Evolutionary conservation across 64 coral and sea anemone species (phyloP), one percentile per base, ranked within the genome.

Genomic region (Montipora cactus): DNA sequence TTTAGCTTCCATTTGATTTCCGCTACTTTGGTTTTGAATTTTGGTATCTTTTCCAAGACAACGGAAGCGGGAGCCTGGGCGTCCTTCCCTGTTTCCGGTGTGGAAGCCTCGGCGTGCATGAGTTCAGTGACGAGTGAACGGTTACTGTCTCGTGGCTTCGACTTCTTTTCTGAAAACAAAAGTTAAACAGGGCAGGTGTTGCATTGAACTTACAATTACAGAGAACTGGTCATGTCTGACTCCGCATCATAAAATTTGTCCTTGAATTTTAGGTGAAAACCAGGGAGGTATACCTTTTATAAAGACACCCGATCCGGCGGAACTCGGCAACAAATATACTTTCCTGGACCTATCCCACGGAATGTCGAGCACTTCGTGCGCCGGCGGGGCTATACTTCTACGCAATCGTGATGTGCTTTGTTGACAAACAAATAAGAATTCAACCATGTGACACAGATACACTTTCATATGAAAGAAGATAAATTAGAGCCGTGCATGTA

Each of bases 1-100:
- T 98, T 98, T 2, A 98, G 82, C 88, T 98, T 98, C 94, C 94
- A 98, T 66, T 88, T 98, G 37, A 98, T 64, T 79, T 95, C 97
- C 8, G 80, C 84, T 3, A 84, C 61, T 77, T 87, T 76, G 4
- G 91, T 51, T 67, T 87, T 77, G 73, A 98, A 98, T 53, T 89
- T 91, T 4, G 88, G 80, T 2, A 81, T 85, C 19, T 96, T 51
- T 28, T 96, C 95, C 20, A 89, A 51, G 1, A 91, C 13, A 8
- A 70, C 88, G 0, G 86, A 67, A 16, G 81, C 75, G 15, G 23
- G 6, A 0, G 87, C 10, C 49, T 16, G 44, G 75, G 2, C 7
- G 10, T 88, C 85, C n/a, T 74, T 75, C 45, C 91, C 93, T 74
- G 79, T 79, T 18, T 62, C 96, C 66, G 96, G 89, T 0, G 85